Evolutionary conservation across 2,888 invertebrate genomes (phyloP), one percentile per base, ranked within the genome.

Genomic region (Laspeyria flexula): DNA sequence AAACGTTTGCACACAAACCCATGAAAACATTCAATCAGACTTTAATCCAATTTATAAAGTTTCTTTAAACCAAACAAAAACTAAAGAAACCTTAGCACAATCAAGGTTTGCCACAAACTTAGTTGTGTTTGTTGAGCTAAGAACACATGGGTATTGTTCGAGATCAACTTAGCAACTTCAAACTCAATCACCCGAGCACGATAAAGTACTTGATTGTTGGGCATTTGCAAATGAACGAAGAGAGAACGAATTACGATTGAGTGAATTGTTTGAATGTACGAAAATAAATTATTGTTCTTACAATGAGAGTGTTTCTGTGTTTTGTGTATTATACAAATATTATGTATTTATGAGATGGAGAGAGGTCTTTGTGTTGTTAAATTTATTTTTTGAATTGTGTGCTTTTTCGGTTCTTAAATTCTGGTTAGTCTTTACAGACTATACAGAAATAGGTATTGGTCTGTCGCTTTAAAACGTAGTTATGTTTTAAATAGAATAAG

Each of bases 91-190:
- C 69, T 61, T 52, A 49, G 55, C 7, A 50, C 69, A 65, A 68
- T 66, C 64, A 64, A 44, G 65, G 38, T 33, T 51, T 39, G 23
- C 42, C 34, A 6, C 43, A 21, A 65, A 66, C 51, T 65, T 41
- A 41, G 65, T 66, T 58, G 34, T 66, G 53, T 66, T 60, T 56
- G 65, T 45, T 49, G 31, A 65, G 67, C 63, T 57, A 54, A 67
- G 62, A 73, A 54, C 64, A 69, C 67, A 68, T 65, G 61, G 61
- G 71, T 65, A 67, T 65, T 71, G 73, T 70, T 70, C 63, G 54
- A 62, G 70, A 75, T 75, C 63, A 59, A 73, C 71, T 69, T 70
- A 59, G 37, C 9, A 66, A 70, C 61, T 66, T 44, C 44, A 52
- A 73, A 71, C 63, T 70, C 61, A 62, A 55, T 68, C 65, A 68